phyloP scores from a whole-genome alignment of 2,888 invertebrate genomes.

The Mellilla xanthometata region DNA sequence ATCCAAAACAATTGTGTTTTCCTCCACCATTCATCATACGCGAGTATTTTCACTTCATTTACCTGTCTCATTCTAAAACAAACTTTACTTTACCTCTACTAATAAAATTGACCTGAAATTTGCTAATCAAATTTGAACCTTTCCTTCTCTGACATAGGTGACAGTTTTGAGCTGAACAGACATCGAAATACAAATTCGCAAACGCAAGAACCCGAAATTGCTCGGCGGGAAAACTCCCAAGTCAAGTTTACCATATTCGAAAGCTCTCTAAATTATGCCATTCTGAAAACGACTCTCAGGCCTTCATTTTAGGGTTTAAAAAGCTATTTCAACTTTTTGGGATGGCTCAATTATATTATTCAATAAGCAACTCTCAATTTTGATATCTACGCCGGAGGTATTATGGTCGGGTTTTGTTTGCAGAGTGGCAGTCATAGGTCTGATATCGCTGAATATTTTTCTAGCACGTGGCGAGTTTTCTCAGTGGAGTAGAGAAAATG shows the following conservation, averaged over 20 bases:
- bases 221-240: slow-evolving; percentile 20
- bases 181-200: slow-evolving; percentile 3
- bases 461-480: slow-evolving; percentile 30
- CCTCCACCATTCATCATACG: slow-evolving; percentile 23
- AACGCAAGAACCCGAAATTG: slow-evolving; percentile 12
- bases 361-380: neutral
- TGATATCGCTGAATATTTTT: slow-evolving; percentile 15
- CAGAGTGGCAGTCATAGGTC: slow-evolving; percentile 1
- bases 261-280: slow-evolving; percentile 15
- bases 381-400: neutral
- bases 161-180: neutral
- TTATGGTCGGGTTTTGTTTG: slow-evolving; percentile 17
- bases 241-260: slow-evolving; percentile 28
- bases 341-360: slow-evolving; percentile 16
- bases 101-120: neutral
- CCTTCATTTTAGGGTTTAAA: slow-evolving; percentile 19
- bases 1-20: slow-evolving; percentile 23
- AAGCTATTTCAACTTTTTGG: slow-evolving; percentile 15
- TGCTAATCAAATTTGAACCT: slow-evolving; percentile 16
- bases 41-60: slow-evolving; percentile 30
- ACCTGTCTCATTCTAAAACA: slow-evolving; percentile 10
- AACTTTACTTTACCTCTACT: neutral
- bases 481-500: slow-evolving; percentile 24
- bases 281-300: slow-evolving; percentile 25
- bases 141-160: slow-evolving; percentile 1